Conservation (phyloP, 2,113 vertebrate species). For the Nothocercus nigrocapillus region DNA sequence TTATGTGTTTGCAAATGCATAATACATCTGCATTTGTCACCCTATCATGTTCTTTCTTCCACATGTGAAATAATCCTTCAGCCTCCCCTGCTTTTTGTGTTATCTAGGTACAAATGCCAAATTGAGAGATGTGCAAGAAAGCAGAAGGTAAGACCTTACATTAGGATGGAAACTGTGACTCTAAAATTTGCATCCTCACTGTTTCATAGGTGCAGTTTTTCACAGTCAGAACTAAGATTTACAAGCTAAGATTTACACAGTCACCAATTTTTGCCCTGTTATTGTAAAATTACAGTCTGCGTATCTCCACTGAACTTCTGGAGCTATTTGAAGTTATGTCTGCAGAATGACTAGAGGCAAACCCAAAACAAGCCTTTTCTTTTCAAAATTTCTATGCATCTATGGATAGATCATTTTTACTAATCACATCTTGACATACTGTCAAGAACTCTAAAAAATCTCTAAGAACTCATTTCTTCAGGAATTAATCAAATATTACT, state of each 20-base stretch:
- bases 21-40: not conserved
- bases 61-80: not conserved
- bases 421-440: not conserved
- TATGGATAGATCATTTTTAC: not conserved
- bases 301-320: not conserved
- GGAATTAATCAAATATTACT: not conserved
- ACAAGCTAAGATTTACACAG: not conserved
- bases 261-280: not conserved
- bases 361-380: not conserved
- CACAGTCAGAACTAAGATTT: not conserved
- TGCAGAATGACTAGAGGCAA: not conserved
- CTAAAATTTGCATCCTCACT: not conserved
- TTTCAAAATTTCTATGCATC: not conserved
- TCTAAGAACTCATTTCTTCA: not conserved
- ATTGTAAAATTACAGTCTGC: not conserved
- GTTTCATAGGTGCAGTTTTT: not conserved
- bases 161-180: not conserved
- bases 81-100: not conserved
- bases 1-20: not conserved
- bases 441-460: not conserved
- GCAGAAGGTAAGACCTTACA: not conserved
- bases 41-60: not conserved
- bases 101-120: not conserved
- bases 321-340: not conserved
- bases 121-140: not conserved